A percentile compares a stretch with the other conserved stretches of the same genome.
Conservation (phyloP, 2,888 invertebrate species). For the Tipula vernalis region DNA sequence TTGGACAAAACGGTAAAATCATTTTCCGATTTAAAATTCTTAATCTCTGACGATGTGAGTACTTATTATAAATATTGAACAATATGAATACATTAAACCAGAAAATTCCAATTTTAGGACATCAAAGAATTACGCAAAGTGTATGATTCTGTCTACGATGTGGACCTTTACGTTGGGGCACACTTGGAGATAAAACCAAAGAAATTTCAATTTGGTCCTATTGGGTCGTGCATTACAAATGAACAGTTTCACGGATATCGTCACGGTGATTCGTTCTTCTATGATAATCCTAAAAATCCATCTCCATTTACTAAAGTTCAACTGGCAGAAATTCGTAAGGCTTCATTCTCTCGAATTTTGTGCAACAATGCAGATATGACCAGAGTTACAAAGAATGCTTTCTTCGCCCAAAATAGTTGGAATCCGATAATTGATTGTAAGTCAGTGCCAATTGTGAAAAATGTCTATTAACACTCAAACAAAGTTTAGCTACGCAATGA, state of each 20-base stretch:
- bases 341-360: conserved; percentile 45
- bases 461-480: too few species aligned
- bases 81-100: too few species aligned
- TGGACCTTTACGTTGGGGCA: conserved; percentile 64
- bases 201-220: conserved; percentile 53
- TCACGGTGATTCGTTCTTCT: conserved; percentile 60
- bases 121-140: not conserved
- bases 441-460: not conserved
- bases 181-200: conserved; percentile 48
- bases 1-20: too few species aligned
- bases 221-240: conserved; percentile 59
- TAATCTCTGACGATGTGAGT: too few species aligned
- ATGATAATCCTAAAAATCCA: conserved; percentile 42
- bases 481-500: too few species aligned
- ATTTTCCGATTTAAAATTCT: too few species aligned
- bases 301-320: conserved; percentile 27
- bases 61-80: too few species aligned
- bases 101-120: too few species aligned
- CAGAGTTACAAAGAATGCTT: conserved; percentile 23
- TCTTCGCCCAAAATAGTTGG: not conserved
- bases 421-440: not conserved
- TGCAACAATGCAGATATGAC: conserved; percentile 55
- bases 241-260: conserved; percentile 53
- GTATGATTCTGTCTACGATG: conserved; percentile 38
- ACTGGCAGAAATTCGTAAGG: conserved; percentile 48